Evolutionary conservation across 2,797 vertebrate species (phyloP).

Genomic region (Decapterus maruadsi): DNA sequence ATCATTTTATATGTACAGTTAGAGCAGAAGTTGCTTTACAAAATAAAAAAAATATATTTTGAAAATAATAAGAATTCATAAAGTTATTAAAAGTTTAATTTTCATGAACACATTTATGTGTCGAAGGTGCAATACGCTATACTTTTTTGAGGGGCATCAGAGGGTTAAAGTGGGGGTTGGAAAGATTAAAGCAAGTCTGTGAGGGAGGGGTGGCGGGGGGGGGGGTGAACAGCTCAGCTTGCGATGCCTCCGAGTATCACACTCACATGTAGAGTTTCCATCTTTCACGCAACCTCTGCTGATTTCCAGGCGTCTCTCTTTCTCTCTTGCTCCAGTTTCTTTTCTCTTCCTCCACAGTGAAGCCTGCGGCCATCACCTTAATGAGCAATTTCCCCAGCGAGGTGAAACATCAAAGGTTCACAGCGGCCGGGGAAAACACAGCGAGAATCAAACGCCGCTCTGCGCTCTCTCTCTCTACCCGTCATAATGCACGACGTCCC

Average conservation of each 20-base stretch:
- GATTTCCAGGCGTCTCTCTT: conserved; percentile 1
- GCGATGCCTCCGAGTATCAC: background rate
- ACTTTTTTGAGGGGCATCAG: too few relatives aligned
- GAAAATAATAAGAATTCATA: too few relatives aligned
- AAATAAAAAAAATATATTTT: too few relatives aligned
- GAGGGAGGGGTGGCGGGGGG: background rate
- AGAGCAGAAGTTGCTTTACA: too few relatives aligned
- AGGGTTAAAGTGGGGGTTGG: background rate
- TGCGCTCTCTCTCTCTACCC: background rate
- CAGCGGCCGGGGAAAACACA: conserved; percentile 21
- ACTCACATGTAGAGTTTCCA: background rate
- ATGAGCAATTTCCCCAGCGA: conserved; percentile 42
- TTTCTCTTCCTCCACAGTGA: background rate
- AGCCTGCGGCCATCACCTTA: conserved; percentile 35
- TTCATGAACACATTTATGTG: too few relatives aligned
- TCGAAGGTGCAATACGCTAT: too few relatives aligned
- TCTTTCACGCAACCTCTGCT: conserved; percentile 37
- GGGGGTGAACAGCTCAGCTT: background rate
- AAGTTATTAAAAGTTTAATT: too few relatives aligned
- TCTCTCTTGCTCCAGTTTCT: conserved; percentile 14
- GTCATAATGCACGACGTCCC: background rate
- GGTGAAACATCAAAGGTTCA: conserved; percentile 33
- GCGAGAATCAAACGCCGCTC: background rate
- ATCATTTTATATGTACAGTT: too few relatives aligned
- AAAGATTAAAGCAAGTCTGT: conserved; percentile 18